Evolutionary conservation across 2,113 vertebrate species (phyloP).

Genomic region (Nettapus auritus): DNA sequence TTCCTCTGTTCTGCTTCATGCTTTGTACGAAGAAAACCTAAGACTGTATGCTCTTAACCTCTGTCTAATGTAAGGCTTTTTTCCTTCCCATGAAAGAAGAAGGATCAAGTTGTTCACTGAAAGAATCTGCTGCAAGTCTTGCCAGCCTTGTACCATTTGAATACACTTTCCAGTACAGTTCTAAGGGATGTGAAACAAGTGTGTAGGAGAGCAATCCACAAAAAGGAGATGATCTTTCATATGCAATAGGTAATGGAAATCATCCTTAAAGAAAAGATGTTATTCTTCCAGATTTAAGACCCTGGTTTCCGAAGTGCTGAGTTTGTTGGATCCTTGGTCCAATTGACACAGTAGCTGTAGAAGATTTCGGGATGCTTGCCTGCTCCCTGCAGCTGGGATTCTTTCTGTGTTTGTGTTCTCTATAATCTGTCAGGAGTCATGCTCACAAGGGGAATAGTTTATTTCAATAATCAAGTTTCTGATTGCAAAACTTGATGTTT

Average conservation of each 20-base stretch:
- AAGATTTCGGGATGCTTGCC: not conserved
- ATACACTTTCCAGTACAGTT: not conserved
- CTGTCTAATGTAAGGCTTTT: not conserved
- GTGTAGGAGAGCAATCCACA: fast-evolving
- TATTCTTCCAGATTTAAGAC: not conserved
- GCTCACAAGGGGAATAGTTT: not conserved
- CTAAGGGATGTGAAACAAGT: not conserved
- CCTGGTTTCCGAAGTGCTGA: not conserved
- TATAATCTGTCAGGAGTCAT: fast-evolving
- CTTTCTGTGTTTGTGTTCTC: not conserved
- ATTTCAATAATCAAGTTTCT: not conserved
- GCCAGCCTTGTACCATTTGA: not conserved
- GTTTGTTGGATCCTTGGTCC: not conserved
- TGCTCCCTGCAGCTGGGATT: not conserved
- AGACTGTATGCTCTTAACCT: not conserved
- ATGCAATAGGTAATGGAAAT: not conserved
- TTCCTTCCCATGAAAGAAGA: not conserved
- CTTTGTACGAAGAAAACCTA: not conserved
- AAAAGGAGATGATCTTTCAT: not conserved
- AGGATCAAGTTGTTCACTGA: not conserved
- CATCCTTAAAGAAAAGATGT: not conserved
- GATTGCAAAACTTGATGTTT: not conserved
- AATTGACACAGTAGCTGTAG: fast-evolving
- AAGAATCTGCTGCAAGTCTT: not conserved
- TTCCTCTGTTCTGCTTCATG: not conserved